These are phyloP conservation scores for Drosophila chauvacae DNA, from an alignment of 1,140 invertebrate genomes.

Conservation along the genomic window DNA sequence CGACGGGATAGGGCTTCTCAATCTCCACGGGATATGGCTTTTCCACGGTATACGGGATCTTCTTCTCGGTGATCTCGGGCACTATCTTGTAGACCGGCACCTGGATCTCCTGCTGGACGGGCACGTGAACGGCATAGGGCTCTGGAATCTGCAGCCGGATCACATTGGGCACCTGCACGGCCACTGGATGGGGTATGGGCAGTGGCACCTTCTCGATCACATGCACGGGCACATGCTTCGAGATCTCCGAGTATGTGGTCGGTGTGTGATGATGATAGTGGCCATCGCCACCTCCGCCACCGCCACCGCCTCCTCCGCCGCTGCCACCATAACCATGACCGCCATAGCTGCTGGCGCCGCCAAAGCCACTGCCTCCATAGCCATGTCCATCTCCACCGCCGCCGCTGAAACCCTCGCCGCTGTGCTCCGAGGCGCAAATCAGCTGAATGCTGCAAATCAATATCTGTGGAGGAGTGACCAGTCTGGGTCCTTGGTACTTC, in stretches of 20 bases:
- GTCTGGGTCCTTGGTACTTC: not conserved
- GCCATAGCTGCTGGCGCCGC: constrained; percentile 22
- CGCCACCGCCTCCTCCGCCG: constrained; percentile 29
- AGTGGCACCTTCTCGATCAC: constrained; percentile 91
- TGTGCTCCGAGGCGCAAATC: constrained; percentile 63
- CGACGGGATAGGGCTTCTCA: constrained; percentile 91
- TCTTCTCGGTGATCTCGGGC: constrained; percentile 89
- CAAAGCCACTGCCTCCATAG: constrained; percentile 35
- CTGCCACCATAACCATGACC: constrained; percentile 26
- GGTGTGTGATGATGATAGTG: constrained; percentile 76
- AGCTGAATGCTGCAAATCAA: constrained; percentile 57
- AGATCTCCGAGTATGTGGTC: constrained; percentile 87
- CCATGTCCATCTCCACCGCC: constrained; percentile 20
- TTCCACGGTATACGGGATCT: constrained; percentile 90
- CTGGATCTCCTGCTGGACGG: constrained; percentile 90
- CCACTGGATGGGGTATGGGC: constrained; percentile 90
- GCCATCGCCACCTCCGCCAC: constrained; percentile 9
- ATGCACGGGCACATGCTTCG: constrained; percentile 89
- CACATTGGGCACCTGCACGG: constrained; percentile 89
- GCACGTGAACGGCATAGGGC: constrained; percentile 89
- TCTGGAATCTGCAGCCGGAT: constrained; percentile 91
- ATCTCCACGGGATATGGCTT: constrained; percentile 91
- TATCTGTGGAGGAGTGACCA: constrained; percentile 23
- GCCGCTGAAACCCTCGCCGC: constrained; percentile 38
- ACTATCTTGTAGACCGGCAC: constrained; percentile 90